Percentiles rank a stretch among this genome's conserved stretches.
phyloP scores from a whole-genome alignment of 2,113 vertebrate genomes.

The Phycodurus eques region DNA sequence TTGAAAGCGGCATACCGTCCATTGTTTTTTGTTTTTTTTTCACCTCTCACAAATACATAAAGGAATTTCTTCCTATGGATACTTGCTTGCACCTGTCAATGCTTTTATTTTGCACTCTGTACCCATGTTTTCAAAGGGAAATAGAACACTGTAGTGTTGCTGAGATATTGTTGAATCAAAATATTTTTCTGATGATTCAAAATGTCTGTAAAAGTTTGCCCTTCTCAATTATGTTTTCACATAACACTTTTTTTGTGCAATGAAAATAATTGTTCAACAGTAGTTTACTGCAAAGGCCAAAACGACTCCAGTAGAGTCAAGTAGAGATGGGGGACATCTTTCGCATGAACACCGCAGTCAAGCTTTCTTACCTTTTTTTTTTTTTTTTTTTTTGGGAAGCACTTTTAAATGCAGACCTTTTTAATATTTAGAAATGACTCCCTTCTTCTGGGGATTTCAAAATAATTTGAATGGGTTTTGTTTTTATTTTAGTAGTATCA shows the following conservation, averaged over 20 bases:
- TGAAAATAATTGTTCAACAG: not conserved
- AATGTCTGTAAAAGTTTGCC: conserved; percentile 19
- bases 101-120: conserved; percentile 42
- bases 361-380: conserved; percentile 21
- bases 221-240: conserved; percentile 1
- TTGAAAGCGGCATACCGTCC: conserved; percentile 20
- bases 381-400: conserved; percentile 14
- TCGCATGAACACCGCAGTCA: not conserved
- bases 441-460: conserved; percentile 17
- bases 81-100: not conserved
- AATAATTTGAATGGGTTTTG: conserved; percentile 3
- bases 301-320: not conserved
- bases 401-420: conserved; percentile 36
- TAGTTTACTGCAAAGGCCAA: not conserved
- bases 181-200: conserved; percentile 19
- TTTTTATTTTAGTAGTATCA: conserved; percentile 18
- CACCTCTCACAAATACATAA: not conserved
- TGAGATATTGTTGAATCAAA: not conserved
- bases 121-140: conserved; percentile 42
- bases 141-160: conserved; percentile 2
- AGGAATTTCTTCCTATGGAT: not conserved
- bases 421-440: not conserved
- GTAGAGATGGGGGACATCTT: not conserved
- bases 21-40: not conserved
- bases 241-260: not conserved